Conservation (phyloP, 2,113 vertebrate species). For the Tylochromis polylepis region DNA sequence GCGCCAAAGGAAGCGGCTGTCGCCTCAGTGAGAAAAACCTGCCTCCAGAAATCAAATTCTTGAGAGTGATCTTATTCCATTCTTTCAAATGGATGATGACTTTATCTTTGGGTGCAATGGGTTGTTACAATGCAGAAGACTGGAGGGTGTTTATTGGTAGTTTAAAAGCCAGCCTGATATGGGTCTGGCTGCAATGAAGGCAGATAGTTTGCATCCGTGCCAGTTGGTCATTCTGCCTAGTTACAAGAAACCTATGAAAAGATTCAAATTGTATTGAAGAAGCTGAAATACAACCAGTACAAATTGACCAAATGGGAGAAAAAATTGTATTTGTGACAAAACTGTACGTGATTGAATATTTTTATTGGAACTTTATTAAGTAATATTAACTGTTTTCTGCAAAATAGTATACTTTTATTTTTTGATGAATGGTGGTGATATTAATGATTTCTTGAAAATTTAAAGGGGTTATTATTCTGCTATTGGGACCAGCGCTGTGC, state of each 20-base stretch:
- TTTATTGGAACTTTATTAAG: neutral
- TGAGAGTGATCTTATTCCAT: neutral
- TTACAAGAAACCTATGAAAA: neutral
- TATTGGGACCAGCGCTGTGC: neutral
- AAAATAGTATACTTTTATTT: neutral
- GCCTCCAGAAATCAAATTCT: neutral
- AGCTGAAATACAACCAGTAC: neutral
- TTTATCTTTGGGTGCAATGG: neutral
- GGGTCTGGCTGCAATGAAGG: neutral
- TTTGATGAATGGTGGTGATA: neutral
- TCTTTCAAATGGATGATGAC: neutral
- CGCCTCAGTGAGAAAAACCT: neutral
- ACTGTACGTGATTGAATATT: neutral
- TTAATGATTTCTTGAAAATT: neutral
- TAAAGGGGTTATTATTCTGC: neutral
- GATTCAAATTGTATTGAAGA: neutral
- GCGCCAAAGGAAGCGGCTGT: neutral
- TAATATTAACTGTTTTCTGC: neutral
- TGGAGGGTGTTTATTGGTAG: neutral
- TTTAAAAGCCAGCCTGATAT: neutral
- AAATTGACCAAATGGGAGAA: neutral
- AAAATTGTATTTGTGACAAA: neutral
- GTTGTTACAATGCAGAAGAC: neutral
- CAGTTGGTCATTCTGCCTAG: neutral
- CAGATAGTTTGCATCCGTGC: neutral